Base-by-base conservation (phyloP, 2,113 vertebrate species). In the Psophia crepitans region DNA sequence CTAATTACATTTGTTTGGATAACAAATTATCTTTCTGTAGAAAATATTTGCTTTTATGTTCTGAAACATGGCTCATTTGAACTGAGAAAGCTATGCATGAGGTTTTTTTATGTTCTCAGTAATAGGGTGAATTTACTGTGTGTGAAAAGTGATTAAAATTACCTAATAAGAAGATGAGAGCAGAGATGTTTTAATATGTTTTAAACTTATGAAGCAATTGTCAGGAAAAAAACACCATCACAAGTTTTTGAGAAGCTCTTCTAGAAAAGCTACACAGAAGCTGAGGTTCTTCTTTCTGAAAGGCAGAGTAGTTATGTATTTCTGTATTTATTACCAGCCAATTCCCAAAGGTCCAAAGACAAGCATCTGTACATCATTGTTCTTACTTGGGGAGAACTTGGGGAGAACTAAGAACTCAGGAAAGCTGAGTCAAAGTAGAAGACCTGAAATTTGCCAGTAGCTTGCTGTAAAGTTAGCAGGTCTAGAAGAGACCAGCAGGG, bases 11-110 rank as follows among this genome's bases (percentile, higher is more conserved):
- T 89, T 96, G 56, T 93, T 96, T 95, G 80, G 94, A 96, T 78
- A 96, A 81, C 37, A 81, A 93, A 87, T 89, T 90, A 78, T 84
- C 49, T 92, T 93, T 89, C 76, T 66, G 65, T 71, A 80, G 63
- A 87, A 94, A 95, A 84, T 89, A 94, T 68, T 97, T 96, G 54
- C 89, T 96, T 96, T 96, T 91, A 89, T 84, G 39, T 91, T 79
- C 51, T 87, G 65, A 95, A 96, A 82, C 39, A 78, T 46, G 77
- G 28, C 23, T 75, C 46, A 61, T 92, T 82, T 87, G 80, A 95
- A 81, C 89, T 75, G 58, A 30, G 57, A 87, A 80, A 84, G 32
- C 56, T 89, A 41, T 82, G 46, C 56, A 48, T 74, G 63, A 14
- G 51, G 49, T 41, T 33, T 54, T n/a, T 35, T 48, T 61, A 73